Base-by-base conservation (phyloP, 2,113 vertebrate species). In the Brachyistius frenatus region DNA sequence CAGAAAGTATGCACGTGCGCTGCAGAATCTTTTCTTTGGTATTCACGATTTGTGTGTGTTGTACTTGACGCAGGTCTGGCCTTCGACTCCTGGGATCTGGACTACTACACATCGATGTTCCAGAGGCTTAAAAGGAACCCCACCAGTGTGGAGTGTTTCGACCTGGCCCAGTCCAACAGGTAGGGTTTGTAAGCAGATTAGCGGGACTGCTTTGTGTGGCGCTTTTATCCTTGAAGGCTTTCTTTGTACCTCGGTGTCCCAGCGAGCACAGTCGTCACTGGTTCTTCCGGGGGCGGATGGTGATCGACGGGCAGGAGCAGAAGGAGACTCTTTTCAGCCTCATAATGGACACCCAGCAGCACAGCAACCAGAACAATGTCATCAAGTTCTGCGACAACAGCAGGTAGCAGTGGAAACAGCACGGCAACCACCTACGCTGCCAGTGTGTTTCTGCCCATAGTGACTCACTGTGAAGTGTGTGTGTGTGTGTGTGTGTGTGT, bases 361-460 rank as follows among this genome's bases (percentile, higher is more conserved):
- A 91, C 68, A 97, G 96, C 65, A 97, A 97, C 87, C 93, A 92
- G 61, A 98, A 98, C 93, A 98, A 97, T 2, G 74, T 98, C 87
- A 97, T 98, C 93, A 96, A 97, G 90, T 98, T 98, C 93, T 96
- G 91, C 5, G 97, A 98, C 91, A 98, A 98, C 93, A 98, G 97
- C 96, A 98, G 97, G 97, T 97, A 1, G 66, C 84, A 11, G 8
- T 31, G n/a, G 30, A 56, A 44, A 65, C 65, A 23, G 53, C 35
- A 11, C 9, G 5, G 50, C 31, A 11, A 74, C 35, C 44, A 54
- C 44, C 55, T 10, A 55, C 6, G 23, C 9, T 36, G 7, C 16
- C 14, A 44, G 9, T 55, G 16, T 50, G 50, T 50, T 23, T 37
- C 3, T 76, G 10, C 76, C 49, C 10, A 0, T 16, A 9, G 16